Base-by-base conservation (phyloP, 2,888 invertebrate genomes). In the Hipparchia semele region DNA sequence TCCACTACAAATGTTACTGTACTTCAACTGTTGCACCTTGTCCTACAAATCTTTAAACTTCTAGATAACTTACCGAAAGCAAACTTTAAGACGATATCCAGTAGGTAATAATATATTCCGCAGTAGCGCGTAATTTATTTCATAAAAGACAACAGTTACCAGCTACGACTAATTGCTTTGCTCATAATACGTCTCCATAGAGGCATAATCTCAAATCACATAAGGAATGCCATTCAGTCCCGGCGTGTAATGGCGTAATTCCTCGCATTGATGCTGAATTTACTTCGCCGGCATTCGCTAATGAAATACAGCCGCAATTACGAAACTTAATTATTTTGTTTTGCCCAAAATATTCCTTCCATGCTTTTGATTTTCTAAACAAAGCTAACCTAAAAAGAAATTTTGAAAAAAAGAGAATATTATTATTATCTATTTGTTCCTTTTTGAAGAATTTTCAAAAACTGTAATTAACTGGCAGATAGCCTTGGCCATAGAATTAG, bases 201-300 rank as follows among this genome's bases (percentile, higher is more conserved):
- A 76, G 76, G 74, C 73, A 77, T 78, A 77, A 77, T 78, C 77
- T 78, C 72, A 78, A 77, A 77, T 77, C 78, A 79, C 76, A 76
- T 58, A 76, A 78, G 79, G 78, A 78, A 78, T 79, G 78, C 74
- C 76, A 74, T 74, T 78, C 74, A 75, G 74, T 75, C 69, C 75
- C 72, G 70, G 73, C 73, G 77, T 78, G 76, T 73, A 78, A 78
- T 78, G 73, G 77, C 78, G 73, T 77, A 77, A 78, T 79, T 78
- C 75, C 73, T 72, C 76, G 76, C 78, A 79, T 77, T 77, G 77
- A 78, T 77, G 78, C 68, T 72, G 77, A 78, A 77, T 79, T 75
- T 77, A 73, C 76, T 73, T 71, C 70, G 74, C 56, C 66, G 75
- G 76, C 74, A 77, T 77, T 76, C 72, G 74, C 76, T 78, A 78